phyloP scores from a whole-genome alignment of 2,888 invertebrate species.

The Camptogramma bilineatum region DNA sequence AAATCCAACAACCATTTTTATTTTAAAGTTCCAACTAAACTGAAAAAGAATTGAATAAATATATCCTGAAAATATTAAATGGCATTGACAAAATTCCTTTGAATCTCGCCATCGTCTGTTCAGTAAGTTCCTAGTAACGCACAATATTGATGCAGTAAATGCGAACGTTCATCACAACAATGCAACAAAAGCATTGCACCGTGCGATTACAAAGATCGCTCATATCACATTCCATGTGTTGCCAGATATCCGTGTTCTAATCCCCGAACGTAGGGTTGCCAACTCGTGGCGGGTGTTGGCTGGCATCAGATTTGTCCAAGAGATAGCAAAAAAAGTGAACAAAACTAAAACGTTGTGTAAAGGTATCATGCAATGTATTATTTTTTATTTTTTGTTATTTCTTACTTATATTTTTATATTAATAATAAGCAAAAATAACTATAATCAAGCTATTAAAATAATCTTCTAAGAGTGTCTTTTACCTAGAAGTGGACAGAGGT shows the following conservation, averaged over 20 bases:
- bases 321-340: background rate
- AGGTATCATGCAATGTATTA: no score
- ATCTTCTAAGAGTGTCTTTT: no score
- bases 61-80: background rate
- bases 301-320: background rate
- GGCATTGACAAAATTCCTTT: background rate
- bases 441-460: no score
- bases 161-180: background rate
- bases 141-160: background rate
- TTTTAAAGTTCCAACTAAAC: background rate
- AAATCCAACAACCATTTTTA: background rate
- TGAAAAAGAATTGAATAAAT: background rate
- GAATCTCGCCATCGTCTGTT: background rate
- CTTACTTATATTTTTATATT: no score
- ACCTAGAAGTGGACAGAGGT: no score
- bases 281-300: background rate
- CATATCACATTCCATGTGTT: constrained; percentile 35
- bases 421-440: no score
- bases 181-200: constrained; percentile 7
- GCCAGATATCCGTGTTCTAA: constrained; percentile 22
- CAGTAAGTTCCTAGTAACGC: background rate
- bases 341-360: background rate
- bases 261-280: constrained; percentile 11
- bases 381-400: no score
- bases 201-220: constrained; percentile 26